A percentile compares a stretch with the other conserved stretches of the same genome.
These are phyloP conservation scores for Leptoclinus maculatus DNA, from an alignment of 2,797 vertebrate species.

Conservation along the genomic window DNA sequence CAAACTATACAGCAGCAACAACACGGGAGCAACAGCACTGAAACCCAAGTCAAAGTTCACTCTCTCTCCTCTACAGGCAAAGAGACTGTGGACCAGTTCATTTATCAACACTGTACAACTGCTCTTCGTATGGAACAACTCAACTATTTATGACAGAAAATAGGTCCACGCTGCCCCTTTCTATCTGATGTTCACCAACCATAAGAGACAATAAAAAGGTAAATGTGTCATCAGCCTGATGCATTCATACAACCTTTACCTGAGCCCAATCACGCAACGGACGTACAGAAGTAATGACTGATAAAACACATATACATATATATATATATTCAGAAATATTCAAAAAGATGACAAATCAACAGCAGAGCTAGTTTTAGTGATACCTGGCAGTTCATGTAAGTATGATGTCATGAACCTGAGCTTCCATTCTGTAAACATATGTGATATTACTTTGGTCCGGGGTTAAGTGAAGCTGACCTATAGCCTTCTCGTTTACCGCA, in stretches of 20 bases:
- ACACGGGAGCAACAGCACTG: constrained; percentile 2
- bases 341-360: background rate
- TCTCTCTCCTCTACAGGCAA: constrained; percentile 2
- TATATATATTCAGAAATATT: background rate
- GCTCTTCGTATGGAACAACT: background rate
- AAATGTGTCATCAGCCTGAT: constrained; percentile 10
- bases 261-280: too few species aligned
- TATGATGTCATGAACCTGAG: background rate
- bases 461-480: background rate
- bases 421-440: background rate
- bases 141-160: background rate
- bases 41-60: constrained; percentile 61
- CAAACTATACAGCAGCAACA: background rate
- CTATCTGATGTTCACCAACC: constrained; percentile 11
- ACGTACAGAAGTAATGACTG: background rate
- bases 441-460: background rate
- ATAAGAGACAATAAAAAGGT: constrained; percentile 41
- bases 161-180: background rate
- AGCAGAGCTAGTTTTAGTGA: background rate
- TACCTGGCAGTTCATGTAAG: background rate
- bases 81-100: background rate
- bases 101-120: background rate
- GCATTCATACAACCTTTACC: constrained; percentile 4
- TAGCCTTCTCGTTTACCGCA: background rate
- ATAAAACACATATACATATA: background rate